Evolutionary conservation across 2,113 vertebrate species (phyloP).

Genomic region (Labeo catla): DNA sequence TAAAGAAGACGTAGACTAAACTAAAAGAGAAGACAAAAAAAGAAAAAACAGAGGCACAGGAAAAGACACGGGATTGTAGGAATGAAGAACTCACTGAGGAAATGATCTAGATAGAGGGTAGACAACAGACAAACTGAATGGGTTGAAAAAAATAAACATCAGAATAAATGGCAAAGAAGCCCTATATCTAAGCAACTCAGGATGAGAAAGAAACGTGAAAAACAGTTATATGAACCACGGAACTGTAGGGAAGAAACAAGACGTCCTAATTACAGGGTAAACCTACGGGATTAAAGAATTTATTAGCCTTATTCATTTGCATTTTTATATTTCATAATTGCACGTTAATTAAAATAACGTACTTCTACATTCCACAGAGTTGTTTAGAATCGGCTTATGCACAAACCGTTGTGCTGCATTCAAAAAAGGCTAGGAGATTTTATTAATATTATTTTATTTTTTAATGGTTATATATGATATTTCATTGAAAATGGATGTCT

Average conservation of each 20-base stretch:
- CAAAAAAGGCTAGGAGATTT: background rate
- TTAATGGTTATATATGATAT: constrained; percentile 25
- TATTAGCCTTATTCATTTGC: constrained; percentile 3
- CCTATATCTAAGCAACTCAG: background rate
- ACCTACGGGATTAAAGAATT: background rate
- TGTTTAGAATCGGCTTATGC: constrained; percentile 19
- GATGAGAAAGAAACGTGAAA: constrained; percentile 6
- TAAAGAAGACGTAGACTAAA: background rate
- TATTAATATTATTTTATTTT: constrained; percentile 25
- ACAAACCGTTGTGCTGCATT: background rate
- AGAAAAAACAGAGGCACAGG: constrained; percentile 5
- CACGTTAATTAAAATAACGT: constrained; percentile 9
- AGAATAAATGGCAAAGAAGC: constrained; percentile 10
- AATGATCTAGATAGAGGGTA: background rate
- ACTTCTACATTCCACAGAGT: background rate
- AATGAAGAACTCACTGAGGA: background rate
- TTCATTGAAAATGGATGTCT: constrained; percentile 60
- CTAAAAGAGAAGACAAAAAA: constrained; percentile 17
- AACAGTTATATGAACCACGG: background rate
- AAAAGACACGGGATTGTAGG: background rate
- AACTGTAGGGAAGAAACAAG: constrained; percentile 21
- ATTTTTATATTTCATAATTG: constrained; percentile 35
- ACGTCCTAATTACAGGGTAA: constrained; percentile 22
- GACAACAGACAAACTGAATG: constrained; percentile 9
- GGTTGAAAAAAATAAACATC: constrained; percentile 19